Evolutionary conservation across 2,113 vertebrate genomes (phyloP), one percentile per base, ranked within the genome.

Genomic region (Leptosomus discolor): DNA sequence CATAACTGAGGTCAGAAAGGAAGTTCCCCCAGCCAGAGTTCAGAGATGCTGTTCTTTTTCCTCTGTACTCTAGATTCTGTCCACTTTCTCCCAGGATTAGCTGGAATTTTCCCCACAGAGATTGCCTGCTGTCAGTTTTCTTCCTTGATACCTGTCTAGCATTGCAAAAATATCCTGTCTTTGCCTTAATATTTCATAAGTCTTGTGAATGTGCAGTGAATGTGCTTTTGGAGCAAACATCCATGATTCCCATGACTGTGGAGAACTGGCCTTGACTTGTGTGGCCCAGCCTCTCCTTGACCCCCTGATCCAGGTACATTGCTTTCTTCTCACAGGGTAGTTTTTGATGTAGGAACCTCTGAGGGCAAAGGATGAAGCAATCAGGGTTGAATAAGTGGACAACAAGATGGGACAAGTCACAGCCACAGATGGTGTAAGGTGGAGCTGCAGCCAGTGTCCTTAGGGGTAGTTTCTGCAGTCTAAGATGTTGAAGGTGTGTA

Each of bases 221-320:
- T 8, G 24, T 57, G 64, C 27, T 81, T 60, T 48, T 57, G 29
- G 53, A 76, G 63, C 50, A 41, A 61, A 70, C 15, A 58, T 23
- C 34, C 6, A 1, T 34, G 8, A 34, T 8, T 65, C 16, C n/a
- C 11, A 2, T 22, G 41, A 34, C 14, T 48, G 13, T 2, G 1
- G 43, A 39, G 34, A 64, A 15, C 34, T 51, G 54, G 34, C 12
- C 10, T 65, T 30, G 24, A 24, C 50, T 77, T 48, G 26, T 5
- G 19, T 12, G 27, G 12, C n/a, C 41, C 64, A 43, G 30, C 12
- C 16, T 60, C 22, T 37, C 54, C 34, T 46, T 32, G 41, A 8
- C 1, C 30, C 4, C 9, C 34, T 82, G 50, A 20, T 29, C 53
- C 54, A 61, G 51, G 64, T 12, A 32, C 8, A 5, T 50, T 46